Percentiles rank a stretch among this genome's conserved stretches.
phyloP scores from a whole-genome alignment of 2,888 invertebrate species.

The Geophilus truncorum region DNA sequence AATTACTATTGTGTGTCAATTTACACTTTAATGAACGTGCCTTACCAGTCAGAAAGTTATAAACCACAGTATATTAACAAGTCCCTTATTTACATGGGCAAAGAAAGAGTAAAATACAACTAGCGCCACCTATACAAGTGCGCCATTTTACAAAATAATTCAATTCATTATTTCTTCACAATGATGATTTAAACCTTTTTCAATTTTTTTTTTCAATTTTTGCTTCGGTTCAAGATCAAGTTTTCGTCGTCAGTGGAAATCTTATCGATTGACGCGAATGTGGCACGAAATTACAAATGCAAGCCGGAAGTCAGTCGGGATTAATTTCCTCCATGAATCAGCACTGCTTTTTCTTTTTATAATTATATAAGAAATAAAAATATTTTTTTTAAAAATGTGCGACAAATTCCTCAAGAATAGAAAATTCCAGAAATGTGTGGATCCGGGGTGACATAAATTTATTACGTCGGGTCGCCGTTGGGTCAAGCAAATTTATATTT shows the following conservation, averaged over 20 bases:
- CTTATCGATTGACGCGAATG: background rate
- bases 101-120: no score
- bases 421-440: background rate
- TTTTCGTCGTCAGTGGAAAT: background rate
- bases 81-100: no score
- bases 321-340: conserved; percentile 17
- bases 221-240: background rate
- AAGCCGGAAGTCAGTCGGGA: conserved; percentile 14
- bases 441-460: background rate
- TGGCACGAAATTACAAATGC: conserved; percentile 6
- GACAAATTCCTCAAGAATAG: background rate
- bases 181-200: background rate
- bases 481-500: background rate
- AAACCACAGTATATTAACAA: no score
- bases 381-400: background rate
- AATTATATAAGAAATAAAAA: background rate
- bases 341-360: background rate
- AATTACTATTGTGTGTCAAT: no score
- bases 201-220: background rate
- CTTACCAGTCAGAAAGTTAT: no score
- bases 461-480: background rate
- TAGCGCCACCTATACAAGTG: no score
- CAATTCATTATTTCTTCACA: no score
- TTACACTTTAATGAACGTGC: no score
- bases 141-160: no score